Base-by-base conservation (phyloP, 92 coral and sea anemone species). In the Paragorgia papillata region DNA sequence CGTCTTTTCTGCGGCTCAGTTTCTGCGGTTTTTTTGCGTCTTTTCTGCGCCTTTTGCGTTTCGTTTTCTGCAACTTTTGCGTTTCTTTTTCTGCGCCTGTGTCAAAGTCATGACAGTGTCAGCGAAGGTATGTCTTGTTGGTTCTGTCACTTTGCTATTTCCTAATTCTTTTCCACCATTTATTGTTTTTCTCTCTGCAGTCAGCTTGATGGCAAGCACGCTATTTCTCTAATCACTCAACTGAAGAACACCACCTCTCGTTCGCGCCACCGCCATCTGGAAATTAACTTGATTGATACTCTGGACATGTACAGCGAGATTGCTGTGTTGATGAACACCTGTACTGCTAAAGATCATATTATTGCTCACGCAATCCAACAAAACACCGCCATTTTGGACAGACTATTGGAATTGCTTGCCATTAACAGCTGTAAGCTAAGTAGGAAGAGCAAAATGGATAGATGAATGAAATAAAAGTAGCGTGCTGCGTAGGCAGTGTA, bases 281-380 rank as follows among this genome's bases (percentile, higher is more conserved):
- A 71, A 41, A 71, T 71, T 48, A 53, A 53, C 64, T 41, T 71
- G 78, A 33, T 54, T 18, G 97, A 95, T 39, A 78, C 82, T 0
- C 51, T 95, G 68, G 74, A 76, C 73, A 95, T 95, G 99, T 89
- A 85, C 87, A 85, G 75, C 0, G 67, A 78, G 51, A 79, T 89
- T 48, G 60, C 80, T 13, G 54, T 71, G 1, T 61, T 89, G 56
- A 58, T 85, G 14, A 82, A 78, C 51, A 54, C 78, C 3, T 53
- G 78, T 55, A 18, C 78, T 17, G 51, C 21, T 18, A 31, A 55
- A 24, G 65, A 90, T 86, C 96, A 85, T 48, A 55, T 88, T 29
- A 63, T 88, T 19, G 63, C 60, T 66, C 88, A 69, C 62, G 91
- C 85, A 31, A 80, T 95, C 21, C 89, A 86, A 18, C 92, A 95